Evolutionary conservation across 2,797 vertebrate species (phyloP), one percentile per base, ranked within the genome.

Genomic region (Crypturellus tataupa): DNA sequence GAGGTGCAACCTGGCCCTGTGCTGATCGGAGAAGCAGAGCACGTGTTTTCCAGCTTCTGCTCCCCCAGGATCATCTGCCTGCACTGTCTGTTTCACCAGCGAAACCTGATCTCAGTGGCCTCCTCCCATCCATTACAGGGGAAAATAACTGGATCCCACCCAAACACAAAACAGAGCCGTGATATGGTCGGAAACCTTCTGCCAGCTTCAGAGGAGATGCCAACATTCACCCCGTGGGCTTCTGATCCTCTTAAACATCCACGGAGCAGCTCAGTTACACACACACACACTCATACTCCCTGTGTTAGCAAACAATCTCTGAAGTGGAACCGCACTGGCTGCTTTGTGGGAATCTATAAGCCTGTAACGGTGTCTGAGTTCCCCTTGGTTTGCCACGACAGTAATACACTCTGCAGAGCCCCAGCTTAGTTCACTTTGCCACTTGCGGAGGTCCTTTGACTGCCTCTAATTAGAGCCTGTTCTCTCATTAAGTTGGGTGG

Each of bases 81-180:
- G 79, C 51, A 72, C 72, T 55, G 89, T 87, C 82, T 77, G 47
- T 79, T 80, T 86, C 73, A 80, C 63, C 67, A 51, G 33, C 83
- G 89, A 90, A 94, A 88, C 47, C 23, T 4, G 9, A 65, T 80
- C 76, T 76, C 67, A 81, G 55, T 13, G 7, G 55, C n/a, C 29
- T 79, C 40, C n/a, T 72, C 42, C 49, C 9, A 86, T 55, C 42
- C 73, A 60, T 47, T 91, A 86, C 35, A 79, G 14, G 42, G 27
- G 62, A 83, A 80, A 89, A 94, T 78, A 79, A 53, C 77, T 79
- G 70, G 42, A 94, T 93, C 58, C 78, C 87, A 73, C 53, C 70
- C 71, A 94, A 94, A 80, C 21, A 88, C 80, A 89, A 89, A 91
- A 31, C 31, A 80, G 63, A 89, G 80, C 42, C 70, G 9, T 20